Evolutionary conservation across 2,888 invertebrate genomes (phyloP).

Genomic region (Dromius quadrimaculatus): DNA sequence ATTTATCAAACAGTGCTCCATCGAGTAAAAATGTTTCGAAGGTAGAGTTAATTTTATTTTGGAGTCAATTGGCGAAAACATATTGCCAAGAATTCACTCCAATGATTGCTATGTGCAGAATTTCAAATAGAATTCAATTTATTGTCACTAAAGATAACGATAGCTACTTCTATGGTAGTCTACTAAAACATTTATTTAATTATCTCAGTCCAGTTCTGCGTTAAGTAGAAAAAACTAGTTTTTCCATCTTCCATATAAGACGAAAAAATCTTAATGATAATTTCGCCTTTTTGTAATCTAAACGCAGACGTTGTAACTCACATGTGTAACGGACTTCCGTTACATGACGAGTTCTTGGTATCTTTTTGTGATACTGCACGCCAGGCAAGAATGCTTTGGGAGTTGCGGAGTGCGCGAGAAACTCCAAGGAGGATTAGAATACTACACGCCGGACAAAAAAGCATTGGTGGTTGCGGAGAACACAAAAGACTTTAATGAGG

Average conservation of each 20-base stretch:
- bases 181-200: no score
- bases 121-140: no score
- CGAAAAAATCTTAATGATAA: slow-evolving; percentile 23
- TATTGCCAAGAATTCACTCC: no score
- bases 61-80: no score
- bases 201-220: slow-evolving; percentile 16
- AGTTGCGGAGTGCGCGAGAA: neutral
- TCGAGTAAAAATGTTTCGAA: no score
- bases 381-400: neutral
- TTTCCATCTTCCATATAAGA: slow-evolving; percentile 31
- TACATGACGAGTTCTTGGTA: neutral
- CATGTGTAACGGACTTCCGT: slow-evolving; percentile 7
- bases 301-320: slow-evolving; percentile 7
- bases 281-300: slow-evolving; percentile 1
- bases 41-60: no score
- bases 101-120: no score
- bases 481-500: neutral
- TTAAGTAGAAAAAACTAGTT: slow-evolving; percentile 16
- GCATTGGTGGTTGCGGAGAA: neutral
- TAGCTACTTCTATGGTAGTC: no score
- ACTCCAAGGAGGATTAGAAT: neutral
- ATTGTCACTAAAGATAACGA: no score
- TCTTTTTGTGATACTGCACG: neutral
- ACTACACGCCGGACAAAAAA: neutral
- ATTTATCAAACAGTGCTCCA: no score